Base-by-base conservation (phyloP, 2,113 vertebrate species). In the Peromyscus maniculatus region DNA sequence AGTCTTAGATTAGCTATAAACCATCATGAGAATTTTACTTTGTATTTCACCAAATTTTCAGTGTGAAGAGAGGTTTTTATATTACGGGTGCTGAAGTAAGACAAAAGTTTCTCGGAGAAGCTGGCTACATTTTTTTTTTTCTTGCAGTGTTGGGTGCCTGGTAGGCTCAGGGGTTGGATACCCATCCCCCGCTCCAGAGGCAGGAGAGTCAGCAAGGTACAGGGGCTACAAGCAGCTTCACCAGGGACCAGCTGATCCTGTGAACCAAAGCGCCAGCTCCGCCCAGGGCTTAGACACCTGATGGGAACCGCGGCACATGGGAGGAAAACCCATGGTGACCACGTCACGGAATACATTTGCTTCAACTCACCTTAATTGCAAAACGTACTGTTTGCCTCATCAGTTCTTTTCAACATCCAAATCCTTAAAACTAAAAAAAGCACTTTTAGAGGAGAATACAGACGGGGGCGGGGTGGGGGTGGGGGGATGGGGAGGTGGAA, bases 241-340 rank as follows among this genome's bases (percentile, higher is more conserved):
- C 26, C 33, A 21, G 62, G 52, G 28, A 22, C 52, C 64, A 11
- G 57, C n/a, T 78, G 28, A 10, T 71, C 49, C 28, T 62, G 62
- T 26, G 46, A 67, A 93, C 67, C 36, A 26, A 93, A 28, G 19
- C 79, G 78, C 69, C 24, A 62, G 1, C n/a, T 95, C 88, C 69
- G 87, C 46, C 26, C 28, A 22, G n/a, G 71, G 66, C 16, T 66
- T 92, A 19, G 19, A 43, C 22, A 13, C 57, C 74, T 92, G 55
- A 66, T 84, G 69, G 78, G 87, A 95, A 96, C 72, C 36, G 84
- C 9, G 91, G 74, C 91, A 7, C 57, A 95, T 39, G 49, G 84
- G 96, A 94, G 64, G 15, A 80, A 55, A 96, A 66, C 31, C 43
- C 1, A 3, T 64, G 80, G 77, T 13, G 49, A 91, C 7, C 72